phyloP scores from a whole-genome alignment of 1,140 invertebrate genomes.

The Drosophila tani region DNA sequence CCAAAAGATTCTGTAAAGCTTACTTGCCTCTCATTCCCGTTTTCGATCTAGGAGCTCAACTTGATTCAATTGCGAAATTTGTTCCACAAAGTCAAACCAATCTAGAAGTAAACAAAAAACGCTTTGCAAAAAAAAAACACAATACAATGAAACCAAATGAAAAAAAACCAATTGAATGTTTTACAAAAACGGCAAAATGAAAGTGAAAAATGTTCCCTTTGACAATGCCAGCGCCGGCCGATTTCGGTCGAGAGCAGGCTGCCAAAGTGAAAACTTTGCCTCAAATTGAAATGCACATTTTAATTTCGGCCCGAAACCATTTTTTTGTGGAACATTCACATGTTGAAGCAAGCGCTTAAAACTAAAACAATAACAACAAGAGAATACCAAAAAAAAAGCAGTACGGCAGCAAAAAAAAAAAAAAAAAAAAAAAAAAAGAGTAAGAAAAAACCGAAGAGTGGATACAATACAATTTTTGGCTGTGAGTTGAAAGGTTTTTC shows the following conservation, averaged over 20 bases:
- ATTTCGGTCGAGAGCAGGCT: slow-evolving; percentile 20
- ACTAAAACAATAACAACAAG: slow-evolving; percentile 59
- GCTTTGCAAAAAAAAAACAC: slow-evolving; percentile 34
- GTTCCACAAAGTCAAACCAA: slow-evolving; percentile 79
- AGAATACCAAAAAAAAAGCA: slow-evolving; percentile 40
- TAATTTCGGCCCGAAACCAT: slow-evolving; percentile 65
- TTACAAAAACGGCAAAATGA: slow-evolving; percentile 75
- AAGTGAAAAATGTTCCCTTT: slow-evolving; percentile 64
- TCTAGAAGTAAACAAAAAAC: slow-evolving; percentile 50
- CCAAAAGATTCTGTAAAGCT: slow-evolving; percentile 85
- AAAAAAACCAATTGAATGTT: slow-evolving; percentile 74
- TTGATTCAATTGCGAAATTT: slow-evolving; percentile 85
- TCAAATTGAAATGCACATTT: slow-evolving; percentile 75
- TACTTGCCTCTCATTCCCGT: slow-evolving; percentile 85
- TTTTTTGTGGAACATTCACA: slow-evolving; percentile 85
- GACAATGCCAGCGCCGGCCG: slow-evolving; percentile 44
- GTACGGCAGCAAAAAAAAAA: slow-evolving; percentile 43
- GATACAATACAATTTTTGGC: slow-evolving; percentile 42
- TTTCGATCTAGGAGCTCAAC: slow-evolving; percentile 85
- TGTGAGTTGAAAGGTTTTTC: slow-evolving; percentile 51
- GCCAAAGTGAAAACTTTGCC: slow-evolving; percentile 70
- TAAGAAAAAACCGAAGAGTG: slow-evolving; percentile 50
- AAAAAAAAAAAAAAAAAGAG: slow-evolving; percentile 37
- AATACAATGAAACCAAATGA: slow-evolving; percentile 33
- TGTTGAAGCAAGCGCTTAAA: slow-evolving; percentile 84